Conservation (phyloP, 2,113 vertebrate species). For the Pseudorhombus dupliciocellatus region DNA sequence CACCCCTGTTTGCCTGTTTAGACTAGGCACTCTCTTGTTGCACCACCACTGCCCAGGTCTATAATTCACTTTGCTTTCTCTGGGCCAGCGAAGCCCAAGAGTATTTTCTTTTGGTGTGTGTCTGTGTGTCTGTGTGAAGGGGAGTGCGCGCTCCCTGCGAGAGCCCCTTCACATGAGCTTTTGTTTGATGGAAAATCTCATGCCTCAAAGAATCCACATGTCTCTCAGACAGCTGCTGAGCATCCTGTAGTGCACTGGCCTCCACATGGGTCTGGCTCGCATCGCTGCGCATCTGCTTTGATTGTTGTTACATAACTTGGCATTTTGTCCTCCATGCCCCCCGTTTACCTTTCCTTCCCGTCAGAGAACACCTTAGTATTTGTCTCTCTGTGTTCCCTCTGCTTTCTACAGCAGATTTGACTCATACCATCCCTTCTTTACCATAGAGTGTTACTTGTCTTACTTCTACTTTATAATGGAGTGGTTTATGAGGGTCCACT, state of each 20-base stretch:
- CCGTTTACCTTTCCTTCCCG: constrained; percentile 22
- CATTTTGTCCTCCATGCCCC: constrained; percentile 53
- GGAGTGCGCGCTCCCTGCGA: constrained; percentile 60
- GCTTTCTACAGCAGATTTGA: not conserved
- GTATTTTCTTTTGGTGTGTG: constrained; percentile 56
- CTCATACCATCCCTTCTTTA: not conserved
- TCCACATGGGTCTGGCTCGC: constrained; percentile 75
- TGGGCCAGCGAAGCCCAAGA: constrained; percentile 58
- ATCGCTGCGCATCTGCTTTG: constrained; percentile 77
- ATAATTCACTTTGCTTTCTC: constrained; percentile 55
- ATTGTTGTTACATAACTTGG: constrained; percentile 79
- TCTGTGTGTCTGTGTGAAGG: constrained; percentile 23
- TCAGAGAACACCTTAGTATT: constrained; percentile 29
- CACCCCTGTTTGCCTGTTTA: constrained; percentile 16
- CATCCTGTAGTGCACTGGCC: constrained; percentile 75
- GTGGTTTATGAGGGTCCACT: not conserved
- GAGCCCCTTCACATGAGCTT: constrained; percentile 72
- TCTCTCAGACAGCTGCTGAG: constrained; percentile 78
- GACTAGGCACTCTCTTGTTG: constrained; percentile 29
- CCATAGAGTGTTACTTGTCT: not conserved
- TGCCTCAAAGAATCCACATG: constrained; percentile 78
- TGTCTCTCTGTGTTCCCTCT: constrained; percentile 1
- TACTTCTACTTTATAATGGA: not conserved
- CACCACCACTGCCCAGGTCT: constrained; percentile 34
- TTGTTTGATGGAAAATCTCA: constrained; percentile 81